phyloP scores from a whole-genome alignment of 2,113 vertebrate species.

The Pristiophorus japonicus region DNA sequence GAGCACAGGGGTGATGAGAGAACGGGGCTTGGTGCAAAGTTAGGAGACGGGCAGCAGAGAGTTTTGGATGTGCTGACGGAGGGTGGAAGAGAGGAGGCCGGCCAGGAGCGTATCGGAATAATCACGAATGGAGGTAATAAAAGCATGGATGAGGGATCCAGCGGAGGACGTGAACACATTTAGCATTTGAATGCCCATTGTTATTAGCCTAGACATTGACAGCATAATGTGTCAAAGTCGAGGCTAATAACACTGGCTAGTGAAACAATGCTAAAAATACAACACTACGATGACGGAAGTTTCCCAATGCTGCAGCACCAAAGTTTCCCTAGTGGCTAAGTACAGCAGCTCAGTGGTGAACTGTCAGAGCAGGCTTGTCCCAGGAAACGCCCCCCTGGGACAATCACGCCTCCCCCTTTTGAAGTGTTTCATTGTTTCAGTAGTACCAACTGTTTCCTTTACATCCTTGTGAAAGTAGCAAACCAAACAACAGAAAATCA shows the following conservation, averaged over 20 bases:
- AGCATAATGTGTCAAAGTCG: neutral
- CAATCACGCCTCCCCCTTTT: constrained; percentile 5
- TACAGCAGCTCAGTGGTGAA: constrained; percentile 23
- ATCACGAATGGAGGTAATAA: neutral
- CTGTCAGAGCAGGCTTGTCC: constrained; percentile 1
- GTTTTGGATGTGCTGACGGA: neutral
- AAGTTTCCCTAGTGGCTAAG: neutral
- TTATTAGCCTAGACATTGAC: neutral
- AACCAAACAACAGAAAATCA: constrained; percentile 9
- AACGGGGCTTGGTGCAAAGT: neutral
- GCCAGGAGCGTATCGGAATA: neutral
- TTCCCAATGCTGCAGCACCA: neutral
- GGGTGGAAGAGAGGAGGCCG: neutral
- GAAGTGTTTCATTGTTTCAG: constrained; percentile 16
- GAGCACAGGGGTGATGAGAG: neutral
- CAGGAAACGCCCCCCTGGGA: constrained; percentile 8
- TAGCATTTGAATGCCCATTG: constrained; percentile 10
- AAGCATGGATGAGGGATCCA: neutral
- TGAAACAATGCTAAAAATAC: constrained; percentile 28
- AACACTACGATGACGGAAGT: neutral
- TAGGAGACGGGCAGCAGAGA: neutral
- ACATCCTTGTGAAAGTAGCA: neutral
- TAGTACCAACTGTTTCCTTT: neutral
- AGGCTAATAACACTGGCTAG: neutral
- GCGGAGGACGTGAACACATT: neutral